phyloP scores from a whole-genome alignment of 2,113 vertebrate genomes.

The Saguinus imperator region DNA sequence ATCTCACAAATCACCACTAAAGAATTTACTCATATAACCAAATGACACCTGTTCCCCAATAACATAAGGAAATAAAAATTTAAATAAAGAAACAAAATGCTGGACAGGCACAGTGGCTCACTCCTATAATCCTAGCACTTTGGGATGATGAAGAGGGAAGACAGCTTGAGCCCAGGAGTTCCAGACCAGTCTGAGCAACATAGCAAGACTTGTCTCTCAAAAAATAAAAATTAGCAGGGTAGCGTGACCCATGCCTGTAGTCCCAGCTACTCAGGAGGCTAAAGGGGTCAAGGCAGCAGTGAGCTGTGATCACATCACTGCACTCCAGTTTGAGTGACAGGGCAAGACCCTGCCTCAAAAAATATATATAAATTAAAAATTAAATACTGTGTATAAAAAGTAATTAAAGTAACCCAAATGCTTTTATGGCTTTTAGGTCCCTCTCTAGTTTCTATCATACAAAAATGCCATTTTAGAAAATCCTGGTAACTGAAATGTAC shows the following conservation, averaged over 20 bases:
- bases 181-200: neutral
- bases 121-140: neutral
- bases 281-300: no score
- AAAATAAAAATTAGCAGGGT: no score
- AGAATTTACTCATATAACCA: no score
- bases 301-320: neutral
- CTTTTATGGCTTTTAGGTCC: neutral
- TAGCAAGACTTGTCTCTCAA: neutral
- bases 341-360: neutral
- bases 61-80: no score
- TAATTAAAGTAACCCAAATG: neutral
- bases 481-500: neutral
- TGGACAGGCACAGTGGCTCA: neutral
- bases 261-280: no score
- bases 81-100: no score
- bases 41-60: no score
- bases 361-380: neutral
- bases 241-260: no score
- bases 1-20: no score
- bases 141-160: no score
- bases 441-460: neutral
- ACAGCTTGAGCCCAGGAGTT: neutral
- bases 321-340: neutral
- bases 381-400: neutral
- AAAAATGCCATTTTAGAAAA: constrained; percentile 23